phyloP scores from a whole-genome alignment of 35 echinoderm and acorn worm genomes.

The Acanthaster planci region DNA sequence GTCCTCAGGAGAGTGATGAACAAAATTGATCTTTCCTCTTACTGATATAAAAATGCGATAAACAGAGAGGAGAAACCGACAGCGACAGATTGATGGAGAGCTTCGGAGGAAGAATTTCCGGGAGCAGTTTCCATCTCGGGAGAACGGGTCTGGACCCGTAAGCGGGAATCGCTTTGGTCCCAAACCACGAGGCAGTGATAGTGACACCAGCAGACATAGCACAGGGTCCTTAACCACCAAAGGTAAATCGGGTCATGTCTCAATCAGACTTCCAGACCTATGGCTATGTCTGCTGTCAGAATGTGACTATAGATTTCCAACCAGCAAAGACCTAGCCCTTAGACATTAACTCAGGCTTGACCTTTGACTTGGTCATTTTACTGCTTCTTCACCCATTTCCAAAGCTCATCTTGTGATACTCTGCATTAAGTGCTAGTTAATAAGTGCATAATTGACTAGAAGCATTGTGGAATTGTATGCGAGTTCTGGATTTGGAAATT shows the following conservation, averaged over 20 bases:
- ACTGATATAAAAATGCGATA: not conserved
- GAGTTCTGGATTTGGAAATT: no score
- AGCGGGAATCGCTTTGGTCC: constrained; percentile 55
- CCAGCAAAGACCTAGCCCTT: no score
- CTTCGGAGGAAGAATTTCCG: constrained; percentile 67
- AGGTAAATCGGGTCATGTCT: constrained; percentile 20
- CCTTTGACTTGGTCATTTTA: no score
- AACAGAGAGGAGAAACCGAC: constrained; percentile 66
- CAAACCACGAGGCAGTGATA: constrained; percentile 47
- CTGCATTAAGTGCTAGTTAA: no score
- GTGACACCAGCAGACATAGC: constrained; percentile 58
- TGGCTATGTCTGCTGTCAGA: no score
- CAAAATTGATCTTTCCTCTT: not conserved
- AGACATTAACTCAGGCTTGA: no score
- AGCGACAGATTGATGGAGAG: constrained; percentile 75
- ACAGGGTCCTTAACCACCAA: constrained; percentile 27
- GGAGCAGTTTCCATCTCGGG: constrained; percentile 67
- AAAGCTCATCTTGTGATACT: no score
- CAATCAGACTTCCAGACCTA: no score
- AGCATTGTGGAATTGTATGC: no score
- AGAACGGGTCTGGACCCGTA: constrained; percentile 57
- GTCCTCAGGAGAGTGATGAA: not conserved
- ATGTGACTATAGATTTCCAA: no score
- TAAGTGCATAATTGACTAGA: no score
- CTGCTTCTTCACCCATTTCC: no score